Evolutionary conservation across 1,140 invertebrate species (phyloP).

Genomic region (Cherax destructor): DNA sequence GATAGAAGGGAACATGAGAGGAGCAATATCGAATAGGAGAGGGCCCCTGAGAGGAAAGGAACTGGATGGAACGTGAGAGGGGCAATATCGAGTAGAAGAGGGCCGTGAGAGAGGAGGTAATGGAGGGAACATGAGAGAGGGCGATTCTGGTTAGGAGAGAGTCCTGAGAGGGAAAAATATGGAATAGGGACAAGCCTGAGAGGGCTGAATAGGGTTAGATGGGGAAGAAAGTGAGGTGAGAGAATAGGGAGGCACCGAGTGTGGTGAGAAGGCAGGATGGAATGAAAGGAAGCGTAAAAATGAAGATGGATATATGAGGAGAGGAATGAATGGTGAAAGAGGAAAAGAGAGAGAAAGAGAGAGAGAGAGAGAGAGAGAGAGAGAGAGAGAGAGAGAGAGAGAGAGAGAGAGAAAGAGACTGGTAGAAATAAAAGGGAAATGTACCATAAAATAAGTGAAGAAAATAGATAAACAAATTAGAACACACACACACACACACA

Average conservation of each 20-base stretch:
- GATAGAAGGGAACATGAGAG: not conserved
- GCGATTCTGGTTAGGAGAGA: too few species aligned
- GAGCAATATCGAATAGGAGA: not conserved
- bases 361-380: slow-evolving; percentile 2
- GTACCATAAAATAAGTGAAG: not conserved
- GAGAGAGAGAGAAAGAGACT: not conserved
- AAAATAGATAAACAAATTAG: too few species aligned
- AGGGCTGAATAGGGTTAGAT: not conserved
- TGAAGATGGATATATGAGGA: not conserved
- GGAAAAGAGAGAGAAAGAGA: not conserved
- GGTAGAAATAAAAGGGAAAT: not conserved
- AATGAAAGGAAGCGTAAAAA: not conserved
- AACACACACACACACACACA: too few species aligned
- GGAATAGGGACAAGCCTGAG: not conserved
- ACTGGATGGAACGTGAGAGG: not conserved
- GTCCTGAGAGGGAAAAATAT: too few species aligned
- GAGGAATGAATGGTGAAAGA: too few species aligned
- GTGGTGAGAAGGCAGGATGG: not conserved
- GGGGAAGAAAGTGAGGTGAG: not conserved
- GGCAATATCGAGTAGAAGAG: not conserved
- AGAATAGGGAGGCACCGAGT: not conserved
- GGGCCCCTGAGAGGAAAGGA: not conserved
- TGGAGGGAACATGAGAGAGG: not conserved
- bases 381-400: slow-evolving; percentile 1
- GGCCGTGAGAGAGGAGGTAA: not conserved